Evolutionary conservation across 2,888 invertebrate genomes (phyloP), one percentile per base, ranked within the genome.

Genomic region (Arge pagana): DNA sequence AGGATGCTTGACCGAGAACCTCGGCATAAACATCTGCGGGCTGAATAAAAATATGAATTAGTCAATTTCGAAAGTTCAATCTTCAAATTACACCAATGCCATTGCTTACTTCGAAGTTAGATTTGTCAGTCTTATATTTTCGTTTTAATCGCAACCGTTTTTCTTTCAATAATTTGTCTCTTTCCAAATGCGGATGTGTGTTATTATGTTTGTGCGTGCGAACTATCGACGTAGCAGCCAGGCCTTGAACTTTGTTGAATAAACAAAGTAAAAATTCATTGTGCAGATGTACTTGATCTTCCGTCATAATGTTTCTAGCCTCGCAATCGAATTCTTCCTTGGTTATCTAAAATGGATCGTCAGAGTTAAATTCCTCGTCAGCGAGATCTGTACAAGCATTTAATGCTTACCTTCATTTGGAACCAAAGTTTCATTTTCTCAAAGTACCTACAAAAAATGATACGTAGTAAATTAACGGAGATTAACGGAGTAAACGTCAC

Each of bases 291-390:
- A 93, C 83, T 76, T 91, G 88, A 39, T 90, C 87, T 5, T 82
- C 78, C 6, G 82, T 81, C 56, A 95, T 77, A 11, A 93, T 77
- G 70, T 86, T 85, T 30, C 92, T 81, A 4, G 90, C 89, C 77
- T 89, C 88, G 10, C 78, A 74, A 66, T 94, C 93, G 71, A 95
- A 93, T 64, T 93, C 89, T 70, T 91, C 88, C 71, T 90, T 91
- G 0, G 88, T 86, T 54, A 89, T 82, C 77, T 90, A 83, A 71
- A 82, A 36, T 16, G 39, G 5, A 24, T 16, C 4, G 10, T 1
- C 10, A 5, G 6, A 16, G 2, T 16, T 13, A 52, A 40, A 43
- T 36, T n/a, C 24, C 23, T 10, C 3, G 15, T 16, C 3, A 51
- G 30, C 18, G 19, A 24, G 2, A n/a, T 24, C 39, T 8, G 10